These are phyloP conservation scores for Sesia apiformis DNA, from an alignment of 2,888 invertebrate genomes.

Conservation along the genomic window DNA sequence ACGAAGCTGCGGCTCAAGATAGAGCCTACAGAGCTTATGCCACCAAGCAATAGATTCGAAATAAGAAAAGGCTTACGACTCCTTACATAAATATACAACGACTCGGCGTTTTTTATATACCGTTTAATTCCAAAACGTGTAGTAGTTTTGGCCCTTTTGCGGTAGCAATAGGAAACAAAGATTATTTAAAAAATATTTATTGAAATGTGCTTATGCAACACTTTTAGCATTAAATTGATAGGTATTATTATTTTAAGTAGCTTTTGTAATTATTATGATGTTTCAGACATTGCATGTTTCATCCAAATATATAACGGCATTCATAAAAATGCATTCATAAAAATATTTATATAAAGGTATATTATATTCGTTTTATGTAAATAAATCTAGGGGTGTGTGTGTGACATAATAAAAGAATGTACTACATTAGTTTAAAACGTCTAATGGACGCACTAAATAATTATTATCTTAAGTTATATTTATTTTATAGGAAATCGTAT, in stretches of 20 bases:
- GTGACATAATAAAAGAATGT: neutral
- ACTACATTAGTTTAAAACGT: slow-evolving; percentile 7
- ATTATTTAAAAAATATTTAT: slow-evolving; percentile 15
- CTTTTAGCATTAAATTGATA: slow-evolving; percentile 5
- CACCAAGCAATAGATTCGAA: slow-evolving; percentile 38
- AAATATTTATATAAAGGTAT: neutral
- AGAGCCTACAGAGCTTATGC: slow-evolving; percentile 76
- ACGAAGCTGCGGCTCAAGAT: slow-evolving; percentile 77
- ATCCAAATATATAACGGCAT: slow-evolving; percentile 18
- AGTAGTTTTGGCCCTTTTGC: slow-evolving; percentile 29
- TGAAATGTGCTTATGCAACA: slow-evolving; percentile 1
- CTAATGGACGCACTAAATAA: slow-evolving; percentile 41
- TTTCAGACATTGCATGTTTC: slow-evolving; percentile 11
- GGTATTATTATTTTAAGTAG: slow-evolving; percentile 2
- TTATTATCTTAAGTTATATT: slow-evolving; percentile 20
- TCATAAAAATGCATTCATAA: slow-evolving; percentile 5
- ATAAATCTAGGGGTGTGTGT: neutral
- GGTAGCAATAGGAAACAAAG: slow-evolving; percentile 25
- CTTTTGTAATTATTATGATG: neutral
- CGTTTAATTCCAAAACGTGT: slow-evolving; percentile 19
- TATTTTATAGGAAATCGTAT: slow-evolving; percentile 8
- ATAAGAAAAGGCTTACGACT: slow-evolving; percentile 44
- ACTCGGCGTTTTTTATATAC: slow-evolving; percentile 20
- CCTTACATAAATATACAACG: slow-evolving; percentile 45
- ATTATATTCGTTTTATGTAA: neutral